These are phyloP conservation scores for Chiroxiphia lanceolata DNA, from an alignment of 2,797 vertebrate genomes.

Conservation along the genomic window DNA sequence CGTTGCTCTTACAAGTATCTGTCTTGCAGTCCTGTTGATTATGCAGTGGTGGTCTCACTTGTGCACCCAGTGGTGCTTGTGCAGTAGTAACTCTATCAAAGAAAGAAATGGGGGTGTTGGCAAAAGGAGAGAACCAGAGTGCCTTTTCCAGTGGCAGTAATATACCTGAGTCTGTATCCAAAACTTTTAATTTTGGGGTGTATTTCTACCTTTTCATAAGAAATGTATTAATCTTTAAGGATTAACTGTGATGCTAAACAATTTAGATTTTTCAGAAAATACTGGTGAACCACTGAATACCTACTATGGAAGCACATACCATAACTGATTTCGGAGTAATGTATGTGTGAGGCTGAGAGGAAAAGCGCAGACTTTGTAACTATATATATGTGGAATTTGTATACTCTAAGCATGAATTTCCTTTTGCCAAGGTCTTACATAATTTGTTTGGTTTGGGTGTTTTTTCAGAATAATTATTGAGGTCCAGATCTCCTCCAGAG, in stretches of 20 bases:
- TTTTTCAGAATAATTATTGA: neutral
- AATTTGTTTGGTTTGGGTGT: neutral
- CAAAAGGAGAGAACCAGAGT: neutral
- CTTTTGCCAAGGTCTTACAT: neutral
- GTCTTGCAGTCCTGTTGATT: neutral
- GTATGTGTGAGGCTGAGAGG: neutral
- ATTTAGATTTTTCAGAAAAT: neutral
- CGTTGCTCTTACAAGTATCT: neutral
- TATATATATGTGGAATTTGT: neutral
- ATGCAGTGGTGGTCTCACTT: neutral
- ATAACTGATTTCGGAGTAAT: neutral
- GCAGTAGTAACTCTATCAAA: neutral
- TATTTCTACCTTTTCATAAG: neutral
- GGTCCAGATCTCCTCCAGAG: neutral
- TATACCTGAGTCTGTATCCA: neutral
- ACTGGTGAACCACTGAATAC: neutral
- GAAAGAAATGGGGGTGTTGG: fast-evolving
- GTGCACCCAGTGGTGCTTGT: neutral
- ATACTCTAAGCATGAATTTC: neutral
- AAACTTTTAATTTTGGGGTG: neutral
- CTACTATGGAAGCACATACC: neutral
- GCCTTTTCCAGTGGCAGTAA: neutral
- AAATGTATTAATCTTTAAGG: neutral
- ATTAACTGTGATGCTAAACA: neutral
- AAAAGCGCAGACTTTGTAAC: neutral